Conservation (phyloP, 2,113 vertebrate genomes). For the Suncus etruscus region DNA sequence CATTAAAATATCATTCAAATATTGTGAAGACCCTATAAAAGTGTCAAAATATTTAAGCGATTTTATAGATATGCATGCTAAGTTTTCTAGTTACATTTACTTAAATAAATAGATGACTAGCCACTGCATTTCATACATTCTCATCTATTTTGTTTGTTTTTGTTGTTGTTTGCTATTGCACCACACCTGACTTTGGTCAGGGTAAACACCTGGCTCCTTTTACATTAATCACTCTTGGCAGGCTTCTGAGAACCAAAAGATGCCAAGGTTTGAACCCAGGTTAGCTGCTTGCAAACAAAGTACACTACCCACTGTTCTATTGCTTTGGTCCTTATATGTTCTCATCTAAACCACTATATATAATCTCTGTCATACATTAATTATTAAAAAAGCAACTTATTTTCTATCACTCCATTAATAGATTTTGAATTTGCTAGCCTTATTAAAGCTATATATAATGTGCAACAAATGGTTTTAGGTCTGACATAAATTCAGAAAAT, state of each 20-base stretch:
- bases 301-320: too few species aligned
- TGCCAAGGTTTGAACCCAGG: too few species aligned
- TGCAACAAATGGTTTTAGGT: not conserved
- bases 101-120: not conserved
- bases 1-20: not conserved
- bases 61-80: constrained; percentile 5
- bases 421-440: constrained; percentile 17
- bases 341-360: not conserved
- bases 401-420: not conserved
- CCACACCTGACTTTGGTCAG: too few species aligned
- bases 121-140: not conserved
- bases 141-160: too few species aligned
- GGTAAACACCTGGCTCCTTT: too few species aligned
- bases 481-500: constrained; percentile 6
- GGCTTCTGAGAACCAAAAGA: too few species aligned
- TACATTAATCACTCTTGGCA: too few species aligned
- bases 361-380: not conserved
- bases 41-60: not conserved
- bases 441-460: not conserved
- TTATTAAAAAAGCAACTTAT: not conserved
- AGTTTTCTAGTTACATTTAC: not conserved
- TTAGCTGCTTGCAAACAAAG: too few species aligned
- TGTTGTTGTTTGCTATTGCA: too few species aligned
- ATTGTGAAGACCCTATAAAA: not conserved
- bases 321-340: too few species aligned